Conservation (phyloP, 2,888 invertebrate genomes). For the Odontomyia ornata region DNA sequence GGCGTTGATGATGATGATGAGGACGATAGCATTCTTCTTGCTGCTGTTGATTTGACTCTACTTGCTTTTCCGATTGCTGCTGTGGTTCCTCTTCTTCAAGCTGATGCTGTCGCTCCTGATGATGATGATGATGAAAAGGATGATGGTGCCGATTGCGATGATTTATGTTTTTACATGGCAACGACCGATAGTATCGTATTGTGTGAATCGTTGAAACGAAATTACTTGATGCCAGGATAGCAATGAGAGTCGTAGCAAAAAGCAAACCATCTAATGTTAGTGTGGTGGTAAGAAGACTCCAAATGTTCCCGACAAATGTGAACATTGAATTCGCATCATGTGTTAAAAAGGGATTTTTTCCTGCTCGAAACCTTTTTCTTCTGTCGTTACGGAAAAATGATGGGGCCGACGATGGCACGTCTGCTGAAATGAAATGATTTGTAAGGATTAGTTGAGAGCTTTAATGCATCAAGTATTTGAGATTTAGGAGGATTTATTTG, state of each 20-base stretch:
- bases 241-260: slow-evolving; percentile 16
- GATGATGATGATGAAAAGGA: slow-evolving; percentile 41
- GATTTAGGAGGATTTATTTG: neutral
- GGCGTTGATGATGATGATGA: slow-evolving; percentile 38
- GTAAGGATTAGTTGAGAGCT: too few species aligned
- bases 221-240: slow-evolving; percentile 12
- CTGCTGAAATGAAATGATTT: slow-evolving; percentile 48
- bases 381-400: slow-evolving; percentile 52
- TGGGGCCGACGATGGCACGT: slow-evolving; percentile 52
- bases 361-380: neutral
- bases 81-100: neutral
- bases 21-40: slow-evolving; percentile 47
- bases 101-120: slow-evolving; percentile 46
- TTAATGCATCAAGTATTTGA: too few species aligned
- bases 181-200: slow-evolving; percentile 20
- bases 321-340: neutral
- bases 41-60: neutral
- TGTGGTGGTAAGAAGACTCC: slow-evolving; percentile 34
- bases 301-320: slow-evolving; percentile 35
- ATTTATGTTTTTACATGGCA: slow-evolving; percentile 46
- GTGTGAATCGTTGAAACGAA: neutral
- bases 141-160: slow-evolving; percentile 50
- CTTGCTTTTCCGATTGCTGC: slow-evolving; percentile 13
- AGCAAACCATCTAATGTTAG: slow-evolving; percentile 40
- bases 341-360: neutral